phyloP scores from a whole-genome alignment of 2,888 invertebrate species.

The Meteorus colon region DNA sequence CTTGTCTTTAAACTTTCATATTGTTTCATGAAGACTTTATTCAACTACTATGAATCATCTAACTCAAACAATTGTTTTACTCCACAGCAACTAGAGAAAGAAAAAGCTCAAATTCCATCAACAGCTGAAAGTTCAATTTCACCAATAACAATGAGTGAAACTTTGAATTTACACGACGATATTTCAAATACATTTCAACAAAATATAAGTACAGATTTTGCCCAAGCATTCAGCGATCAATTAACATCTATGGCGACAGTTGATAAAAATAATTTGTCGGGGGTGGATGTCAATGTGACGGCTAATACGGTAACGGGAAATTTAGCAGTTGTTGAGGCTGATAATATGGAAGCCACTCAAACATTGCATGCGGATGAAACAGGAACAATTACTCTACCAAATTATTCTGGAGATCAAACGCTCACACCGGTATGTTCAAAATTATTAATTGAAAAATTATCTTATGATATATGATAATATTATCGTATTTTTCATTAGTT shows the following conservation, averaged over 20 bases:
- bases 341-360: conserved; percentile 62
- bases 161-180: conserved; percentile 53
- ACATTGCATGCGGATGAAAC: conserved; percentile 70
- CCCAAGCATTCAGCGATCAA: conserved; percentile 61
- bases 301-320: conserved; percentile 54
- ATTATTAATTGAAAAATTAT: no score
- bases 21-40: background rate
- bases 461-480: no score
- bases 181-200: conserved; percentile 61
- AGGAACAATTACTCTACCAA: conserved; percentile 69
- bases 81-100: conserved; percentile 62
- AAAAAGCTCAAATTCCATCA: conserved; percentile 35
- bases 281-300: conserved; percentile 12
- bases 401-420: conserved; percentile 66
- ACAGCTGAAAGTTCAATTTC: conserved; percentile 30
- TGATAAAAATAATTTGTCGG: conserved; percentile 57
- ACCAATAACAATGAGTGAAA: conserved; percentile 52
- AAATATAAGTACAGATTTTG: conserved; percentile 59
- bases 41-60: background rate
- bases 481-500: no score
- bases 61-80: conserved; percentile 15
- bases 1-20: background rate
- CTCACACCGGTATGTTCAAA: conserved; percentile 66
- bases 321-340: conserved; percentile 55
- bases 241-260: conserved; percentile 55